Base-by-base conservation (phyloP, 2,113 vertebrate genomes). In the Dicentrarchus labrax region DNA sequence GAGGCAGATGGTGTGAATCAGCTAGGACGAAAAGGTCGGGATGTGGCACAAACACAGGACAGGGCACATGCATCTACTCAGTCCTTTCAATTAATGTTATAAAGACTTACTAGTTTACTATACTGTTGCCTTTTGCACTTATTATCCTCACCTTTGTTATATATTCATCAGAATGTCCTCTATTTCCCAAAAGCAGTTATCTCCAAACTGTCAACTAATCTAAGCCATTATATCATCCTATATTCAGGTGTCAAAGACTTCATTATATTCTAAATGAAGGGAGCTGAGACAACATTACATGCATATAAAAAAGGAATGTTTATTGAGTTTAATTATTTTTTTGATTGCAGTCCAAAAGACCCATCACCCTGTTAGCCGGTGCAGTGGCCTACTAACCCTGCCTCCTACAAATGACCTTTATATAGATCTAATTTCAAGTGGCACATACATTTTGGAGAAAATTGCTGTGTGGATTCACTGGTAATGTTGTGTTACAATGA, bases 261-360 rank as follows among this genome's bases (percentile, higher is more conserved):
- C 85, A 86, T 91, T 83, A 86, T 45, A 19, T 66, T 65, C 50
- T 17, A 83, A 83, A 85, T 78, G 60, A 79, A 61, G 39, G 43
- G 24, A 47, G 50, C 73, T 39, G 50, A 57, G 65, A 47, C 65
- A 66, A 59, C 59, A 47, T 51, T 30, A 77, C 62, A 65, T 56
- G 82, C 79, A 80, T 66, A 65, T 51, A 76, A 79, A 89, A 72
- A 54, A 54, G 48, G 39, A 56, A 21, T 13, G 3, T 56, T 76
- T 78, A 82, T 76, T 62, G 82, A 83, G 79, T 76, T 87, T 83
- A 87, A 90, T 85, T 77, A 59, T 68, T 80, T 83, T 80, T 83
- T 74, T 80, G 76, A 82, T 57, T 69, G 24, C 50, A 36, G 68
- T 77, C 82, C 75, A 83, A 53, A 69, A 70, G 61, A 74, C 61